These are phyloP conservation scores for Drosophila biarmipes DNA, from an alignment of 1,140 invertebrate species.

Conservation along the genomic window DNA sequence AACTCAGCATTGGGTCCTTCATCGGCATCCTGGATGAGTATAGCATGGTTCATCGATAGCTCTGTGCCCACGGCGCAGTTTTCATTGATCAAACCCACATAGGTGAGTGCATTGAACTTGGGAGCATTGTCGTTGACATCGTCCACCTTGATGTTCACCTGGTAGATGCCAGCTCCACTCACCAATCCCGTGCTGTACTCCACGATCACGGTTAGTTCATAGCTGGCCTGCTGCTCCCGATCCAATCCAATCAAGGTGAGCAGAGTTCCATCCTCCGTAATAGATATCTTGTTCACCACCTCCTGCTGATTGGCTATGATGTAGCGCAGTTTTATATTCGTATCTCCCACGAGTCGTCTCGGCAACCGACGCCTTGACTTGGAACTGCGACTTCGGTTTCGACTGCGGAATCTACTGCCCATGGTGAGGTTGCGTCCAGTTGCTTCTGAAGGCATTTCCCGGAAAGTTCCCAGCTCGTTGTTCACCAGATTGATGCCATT, in stretches of 20 bases:
- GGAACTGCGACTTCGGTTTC: slow-evolving; percentile 57
- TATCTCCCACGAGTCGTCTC: slow-evolving; percentile 55
- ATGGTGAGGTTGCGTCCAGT: slow-evolving; percentile 49
- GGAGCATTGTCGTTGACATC: slow-evolving; percentile 97
- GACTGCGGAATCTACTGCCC: slow-evolving; percentile 67
- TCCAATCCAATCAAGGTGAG: slow-evolving; percentile 91
- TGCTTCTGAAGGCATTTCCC: slow-evolving; percentile 42
- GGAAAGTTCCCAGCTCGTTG: slow-evolving; percentile 72
- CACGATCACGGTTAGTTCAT: slow-evolving; percentile 92
- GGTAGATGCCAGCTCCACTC: slow-evolving; percentile 89
- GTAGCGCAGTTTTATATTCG: slow-evolving; percentile 86
- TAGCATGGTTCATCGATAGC: slow-evolving; percentile 88
- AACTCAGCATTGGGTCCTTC: slow-evolving; percentile 91
- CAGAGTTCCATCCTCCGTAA: slow-evolving; percentile 91
- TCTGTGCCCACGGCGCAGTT: slow-evolving; percentile 90
- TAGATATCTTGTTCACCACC: slow-evolving; percentile 90
- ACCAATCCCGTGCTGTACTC: slow-evolving; percentile 88
- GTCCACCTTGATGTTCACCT: slow-evolving; percentile 91
- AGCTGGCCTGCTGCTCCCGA: slow-evolving; percentile 90
- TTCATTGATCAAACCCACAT: slow-evolving; percentile 92
- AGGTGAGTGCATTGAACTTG: slow-evolving; percentile 89
- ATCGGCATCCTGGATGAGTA: slow-evolving; percentile 91
- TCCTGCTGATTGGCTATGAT: slow-evolving; percentile 92
- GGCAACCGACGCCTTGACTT: slow-evolving; percentile 56
- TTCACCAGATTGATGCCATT: slow-evolving; percentile 85